phyloP scores from a whole-genome alignment of 2,797 vertebrate species.

The Pseudomugil gertrudae region DNA sequence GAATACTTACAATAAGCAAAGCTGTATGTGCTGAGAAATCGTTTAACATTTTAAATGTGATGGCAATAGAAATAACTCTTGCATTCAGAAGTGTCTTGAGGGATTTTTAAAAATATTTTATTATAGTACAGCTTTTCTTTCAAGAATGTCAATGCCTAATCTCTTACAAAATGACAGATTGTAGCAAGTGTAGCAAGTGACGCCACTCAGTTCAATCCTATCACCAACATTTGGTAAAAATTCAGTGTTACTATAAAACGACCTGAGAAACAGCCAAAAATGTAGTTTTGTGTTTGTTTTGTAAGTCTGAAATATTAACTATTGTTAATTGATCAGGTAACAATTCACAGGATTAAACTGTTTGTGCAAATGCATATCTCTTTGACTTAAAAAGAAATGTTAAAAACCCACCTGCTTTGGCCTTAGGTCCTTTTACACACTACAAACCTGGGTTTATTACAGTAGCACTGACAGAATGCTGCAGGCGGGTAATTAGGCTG shows the following conservation, averaged over 20 bases:
- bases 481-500: conserved; percentile 70
- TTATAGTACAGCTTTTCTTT: conserved; percentile 1
- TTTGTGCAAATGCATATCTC: conserved; percentile 13
- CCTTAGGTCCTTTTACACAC: conserved; percentile 20
- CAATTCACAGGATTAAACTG: conserved; percentile 1
- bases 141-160: neutral
- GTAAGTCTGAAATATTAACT: neutral
- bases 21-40: neutral
- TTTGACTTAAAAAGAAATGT: conserved; percentile 9
- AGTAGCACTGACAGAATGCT: conserved; percentile 47
- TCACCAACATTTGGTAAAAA: conserved; percentile 30
- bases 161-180: neutral
- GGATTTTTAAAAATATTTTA: conserved; percentile 1
- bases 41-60: neutral
- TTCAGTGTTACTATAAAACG: conserved; percentile 36
- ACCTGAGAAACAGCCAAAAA: conserved; percentile 57
- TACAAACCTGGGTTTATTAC: conserved; percentile 43
- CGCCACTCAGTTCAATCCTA: conserved; percentile 12
- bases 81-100: neutral
- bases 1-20: neutral
- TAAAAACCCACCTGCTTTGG: conserved; percentile 13
- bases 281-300: conserved; percentile 2
- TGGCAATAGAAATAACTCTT: neutral
- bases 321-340: neutral
- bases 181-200: conserved; percentile 14